Percentiles rank a stretch among this genome's conserved stretches.
phyloP scores from a whole-genome alignment of 2,797 vertebrate genomes.

The Paedocypris micromegethes region DNA sequence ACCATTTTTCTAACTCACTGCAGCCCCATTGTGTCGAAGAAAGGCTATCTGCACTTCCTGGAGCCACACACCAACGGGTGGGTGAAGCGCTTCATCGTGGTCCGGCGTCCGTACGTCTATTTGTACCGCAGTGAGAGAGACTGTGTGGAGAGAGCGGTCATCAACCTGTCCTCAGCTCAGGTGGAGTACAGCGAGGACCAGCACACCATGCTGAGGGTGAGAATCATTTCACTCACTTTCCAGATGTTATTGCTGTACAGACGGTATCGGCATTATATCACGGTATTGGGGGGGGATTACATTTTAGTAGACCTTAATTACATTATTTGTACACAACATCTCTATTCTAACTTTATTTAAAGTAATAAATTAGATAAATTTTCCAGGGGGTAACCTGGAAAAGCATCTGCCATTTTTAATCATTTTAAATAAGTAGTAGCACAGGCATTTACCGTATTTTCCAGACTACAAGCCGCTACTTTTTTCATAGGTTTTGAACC shows the following conservation, averaged over 20 bases:
- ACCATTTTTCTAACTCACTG: neutral
- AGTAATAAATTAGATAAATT: no score
- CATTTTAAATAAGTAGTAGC: no score
- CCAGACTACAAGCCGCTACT: no score
- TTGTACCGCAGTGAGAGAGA: constrained; percentile 95
- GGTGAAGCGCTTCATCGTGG: constrained; percentile 93
- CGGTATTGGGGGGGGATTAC: no score
- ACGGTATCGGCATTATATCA: neutral
- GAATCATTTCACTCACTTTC: constrained; percentile 4
- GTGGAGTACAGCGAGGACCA: constrained; percentile 99
- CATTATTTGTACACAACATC: no score
- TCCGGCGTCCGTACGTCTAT: constrained; percentile 92
- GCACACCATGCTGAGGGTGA: constrained; percentile 93
- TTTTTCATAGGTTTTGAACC: no score
- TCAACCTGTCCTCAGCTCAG: constrained; percentile 95
- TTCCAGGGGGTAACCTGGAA: no score
- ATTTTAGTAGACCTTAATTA: no score
- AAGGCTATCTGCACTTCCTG: constrained; percentile 94
- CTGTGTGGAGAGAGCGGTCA: constrained; percentile 86
- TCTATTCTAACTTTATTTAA: no score
- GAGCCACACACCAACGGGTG: constrained; percentile 94
- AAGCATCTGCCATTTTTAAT: no score
- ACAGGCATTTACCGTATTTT: no score
- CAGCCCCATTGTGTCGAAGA: constrained; percentile 97
- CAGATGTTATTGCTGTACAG: neutral